Evolutionary conservation across 2,797 vertebrate genomes (phyloP), one percentile per base, ranked within the genome.

Genomic region (Diceros bicornis): DNA sequence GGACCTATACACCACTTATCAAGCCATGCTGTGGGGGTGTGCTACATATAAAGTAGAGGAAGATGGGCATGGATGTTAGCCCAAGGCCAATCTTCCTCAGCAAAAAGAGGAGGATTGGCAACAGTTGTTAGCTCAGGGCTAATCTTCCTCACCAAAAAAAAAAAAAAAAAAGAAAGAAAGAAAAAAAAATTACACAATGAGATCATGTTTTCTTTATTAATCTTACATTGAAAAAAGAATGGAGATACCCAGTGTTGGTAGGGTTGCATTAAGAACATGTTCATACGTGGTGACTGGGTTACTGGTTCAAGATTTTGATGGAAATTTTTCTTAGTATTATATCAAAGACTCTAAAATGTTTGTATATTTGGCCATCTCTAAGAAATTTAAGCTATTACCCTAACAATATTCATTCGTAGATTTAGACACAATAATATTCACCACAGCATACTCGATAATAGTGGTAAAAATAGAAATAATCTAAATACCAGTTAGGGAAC

Each of bases 301-400:
- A 66, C n/a, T 4, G 9, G 21, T 9, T 92, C 25, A 62, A 55
- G 34, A 61, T 41, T 68, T 37, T 27, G 37, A 44, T 69, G 37
- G 44, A 52, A 75, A 77, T 29, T 77, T 89, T 69, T 93, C 8
- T 93, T 25, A 95, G 7, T 69, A 32, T 68, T 57, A 69, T 2
- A 84, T 68, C 3, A 64, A 84, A 47, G 5, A 12, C 23, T 57
- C 6, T 75, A 59, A 68, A 84, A 77, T 82, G 14, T 14, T 82
- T 82, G 11, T 75, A 10, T 20, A 37, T 85, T 29, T 64, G 18
- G 18, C 10, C 9, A 55, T 66, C 20, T 61, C 23, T 29, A 89
- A 77, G 68, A 59, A 96, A 83, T 32, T 10, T 41, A 61, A 50
- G 27, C 55, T 75, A 62, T 95, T 84, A 41, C 41, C 29, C 2